Base-by-base conservation (phyloP, 2,113 vertebrate species). In the Eleginops maclovinus region DNA sequence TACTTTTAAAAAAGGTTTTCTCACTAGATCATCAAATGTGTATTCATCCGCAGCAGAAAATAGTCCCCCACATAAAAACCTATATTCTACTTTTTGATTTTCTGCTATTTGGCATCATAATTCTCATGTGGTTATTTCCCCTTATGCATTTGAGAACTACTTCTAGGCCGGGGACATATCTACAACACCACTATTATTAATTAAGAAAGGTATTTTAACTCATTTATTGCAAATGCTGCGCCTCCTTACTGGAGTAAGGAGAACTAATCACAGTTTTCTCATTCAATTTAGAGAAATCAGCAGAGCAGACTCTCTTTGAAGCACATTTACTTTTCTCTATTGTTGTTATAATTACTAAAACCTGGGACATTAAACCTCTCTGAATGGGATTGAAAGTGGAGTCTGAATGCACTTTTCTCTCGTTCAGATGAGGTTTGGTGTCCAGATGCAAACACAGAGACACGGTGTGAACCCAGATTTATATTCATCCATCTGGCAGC, bases 381-480 rank as follows among this genome's bases (percentile, higher is more conserved):
- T 7, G 31, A 36, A 36, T 36, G 31, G 4, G 31, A 31, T 31
- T 31, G 4, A 49, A 68, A 12, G 21, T 56, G 21, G 41, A 79
- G 77, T 80, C 82, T 74, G 83, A 72, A 83, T 66, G 79, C 62
- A 72, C 75, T 77, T 58, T 41, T 59, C 22, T 56, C 62, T 60
- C 3, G 22, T 41, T 77, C 53, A 26, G 75, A 77, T 71, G 53
- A n/a, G 9, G 24, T 55, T 51, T 31, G 79, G 74, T 40, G 24
- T 60, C 62, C 77, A 77, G 86, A 91, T 62, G 82, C 83, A 92
- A 90, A 93, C 91, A 90, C 92, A 88, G 74, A 46, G 89, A 91
- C 79, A 55, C 61, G 72, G 56, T 85, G 91, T 83, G 84, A 93
- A 89, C 89, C 79, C 60, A 66, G 31, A 53, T 19, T 43, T 77